Evolutionary conservation across 1,140 invertebrate species (phyloP), one percentile per base, ranked within the genome.

Genomic region (Ptiloglossa arizonensis): DNA sequence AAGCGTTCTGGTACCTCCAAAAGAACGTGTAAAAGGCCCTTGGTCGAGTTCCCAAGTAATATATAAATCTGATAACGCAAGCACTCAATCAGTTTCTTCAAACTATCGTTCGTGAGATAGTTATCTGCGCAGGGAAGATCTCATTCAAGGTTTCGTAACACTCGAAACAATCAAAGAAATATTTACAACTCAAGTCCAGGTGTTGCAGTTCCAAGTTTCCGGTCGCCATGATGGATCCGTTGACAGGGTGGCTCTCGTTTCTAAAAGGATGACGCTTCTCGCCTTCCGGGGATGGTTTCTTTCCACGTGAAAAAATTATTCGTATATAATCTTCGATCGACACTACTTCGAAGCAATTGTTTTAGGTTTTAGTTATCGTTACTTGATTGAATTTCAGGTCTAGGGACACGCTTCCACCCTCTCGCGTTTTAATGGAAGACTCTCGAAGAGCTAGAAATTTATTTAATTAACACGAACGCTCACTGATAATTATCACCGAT

Each of bases 111-210:
- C 11, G 73, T 83, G 22, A 87, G 22, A 15, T 62, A 46, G 72
- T 87, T 87, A 52, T 75, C 86, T 87, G 52, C 11, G 66, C 24
- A 1, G 1, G 38, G 19, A 64, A 19, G 1, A 44, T 19, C 0
- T 13, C 22, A n/a, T 70, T n/a, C 35, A 54, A 63, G 22, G 1
- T 11, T 17, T 62, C 13, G 0, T 0, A n/a, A n/a, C 17, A 27
- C n/a, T 35, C 1, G 4, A 27, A 15, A 44, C 32, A 1, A 29
- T 3, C n/a, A 17, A n/a, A 48, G 46, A 35, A 56, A 38, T 75
- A 66, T 56, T 62, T 84, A 91, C 90, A 91, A 59, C 88, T 87
- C 41, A 91, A 48, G 68, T 90, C 91, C 32, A 91, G 66, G 71
- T 90, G 85, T 17, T 85, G 79, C 8, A 91, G 29, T 9, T 79